phyloP scores from a whole-genome alignment of 2,888 invertebrate species.

The Aphidoletes aphidimyza region DNA sequence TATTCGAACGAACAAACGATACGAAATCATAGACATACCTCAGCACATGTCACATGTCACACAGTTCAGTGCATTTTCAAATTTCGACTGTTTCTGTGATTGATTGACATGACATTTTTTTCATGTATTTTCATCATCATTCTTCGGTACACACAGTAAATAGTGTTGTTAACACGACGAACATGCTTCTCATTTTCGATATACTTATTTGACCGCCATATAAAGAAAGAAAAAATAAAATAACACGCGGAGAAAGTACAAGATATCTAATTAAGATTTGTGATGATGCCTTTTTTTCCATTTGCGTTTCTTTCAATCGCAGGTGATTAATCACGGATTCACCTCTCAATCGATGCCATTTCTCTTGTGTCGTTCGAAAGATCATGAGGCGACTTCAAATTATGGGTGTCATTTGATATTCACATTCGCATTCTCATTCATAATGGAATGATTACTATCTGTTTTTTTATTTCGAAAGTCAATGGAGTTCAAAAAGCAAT shows the following conservation, averaged over 20 bases:
- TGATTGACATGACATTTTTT: slow-evolving; percentile 1
- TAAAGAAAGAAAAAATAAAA: too few relatives aligned
- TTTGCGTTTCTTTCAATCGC: background rate
- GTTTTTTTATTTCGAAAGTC: background rate
- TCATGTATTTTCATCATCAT: too few relatives aligned
- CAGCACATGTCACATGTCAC: background rate
- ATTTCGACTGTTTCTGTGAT: background rate
- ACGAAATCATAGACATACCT: background rate
- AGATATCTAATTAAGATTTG: slow-evolving; percentile 30
- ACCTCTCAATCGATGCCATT: background rate
- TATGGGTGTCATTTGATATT: background rate
- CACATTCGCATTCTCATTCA: background rate
- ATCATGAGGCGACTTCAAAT: background rate
- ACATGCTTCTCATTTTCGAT: too few relatives aligned
- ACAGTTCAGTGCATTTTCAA: slow-evolving; percentile 38
- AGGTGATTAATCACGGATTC: slow-evolving; percentile 41
- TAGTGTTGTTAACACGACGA: too few relatives aligned
- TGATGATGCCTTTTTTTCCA: background rate
- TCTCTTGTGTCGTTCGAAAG: background rate
- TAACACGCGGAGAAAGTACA: slow-evolving; percentile 42
- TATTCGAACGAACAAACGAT: background rate
- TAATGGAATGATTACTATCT: background rate
- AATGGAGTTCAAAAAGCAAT: background rate
- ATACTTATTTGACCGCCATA: background rate
- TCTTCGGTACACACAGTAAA: too few relatives aligned